Percentiles rank a stretch among this genome's conserved stretches.
Evolutionary conservation across 2,797 vertebrate genomes (phyloP).

Genomic region (Galaxias olidus): DNA sequence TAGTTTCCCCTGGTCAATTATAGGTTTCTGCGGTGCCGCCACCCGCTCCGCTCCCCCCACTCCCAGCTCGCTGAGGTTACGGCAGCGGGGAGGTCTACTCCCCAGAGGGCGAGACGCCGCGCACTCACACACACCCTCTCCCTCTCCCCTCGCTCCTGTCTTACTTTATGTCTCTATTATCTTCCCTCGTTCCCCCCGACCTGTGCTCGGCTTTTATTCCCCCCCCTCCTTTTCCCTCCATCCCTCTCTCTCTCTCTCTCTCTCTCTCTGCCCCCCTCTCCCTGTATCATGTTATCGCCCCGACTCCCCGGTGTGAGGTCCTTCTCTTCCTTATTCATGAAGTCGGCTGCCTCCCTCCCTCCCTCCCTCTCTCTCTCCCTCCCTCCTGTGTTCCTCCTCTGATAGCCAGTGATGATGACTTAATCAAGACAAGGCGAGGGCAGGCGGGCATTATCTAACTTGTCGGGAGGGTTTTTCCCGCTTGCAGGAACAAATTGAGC

Average conservation of each 20-base stretch:
- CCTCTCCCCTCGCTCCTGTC: slow-evolving; percentile 10
- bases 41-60: slow-evolving; percentile 44
- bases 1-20: slow-evolving; percentile 99
- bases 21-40: slow-evolving; percentile 81
- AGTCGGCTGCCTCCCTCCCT: slow-evolving; percentile 11
- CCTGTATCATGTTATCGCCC: slow-evolving; percentile 29
- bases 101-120: slow-evolving; percentile 66
- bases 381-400: slow-evolving; percentile 28
- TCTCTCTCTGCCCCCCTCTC: slow-evolving; percentile 26
- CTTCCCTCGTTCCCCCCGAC: slow-evolving; percentile 40
- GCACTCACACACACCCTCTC: slow-evolving; percentile 31
- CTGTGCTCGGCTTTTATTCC: slow-evolving; percentile 51
- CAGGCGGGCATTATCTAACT: not conserved
- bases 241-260: slow-evolving; percentile 53
- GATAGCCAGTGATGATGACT: slow-evolving; percentile 75
- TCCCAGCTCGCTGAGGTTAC: slow-evolving; percentile 64
- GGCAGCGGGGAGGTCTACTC: slow-evolving; percentile 66
- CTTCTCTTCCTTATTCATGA: slow-evolving; percentile 36
- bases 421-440: slow-evolving; percentile 6
- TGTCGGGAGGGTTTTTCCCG: not conserved
- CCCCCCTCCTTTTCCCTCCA: not conserved
- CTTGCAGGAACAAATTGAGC: too few relatives aligned
- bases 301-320: slow-evolving; percentile 37
- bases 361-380: slow-evolving; percentile 2
- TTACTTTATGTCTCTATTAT: slow-evolving; percentile 17